Evolutionary conservation across 2,113 vertebrate genomes (phyloP).

Genomic region (Pygoscelis adeliae): DNA sequence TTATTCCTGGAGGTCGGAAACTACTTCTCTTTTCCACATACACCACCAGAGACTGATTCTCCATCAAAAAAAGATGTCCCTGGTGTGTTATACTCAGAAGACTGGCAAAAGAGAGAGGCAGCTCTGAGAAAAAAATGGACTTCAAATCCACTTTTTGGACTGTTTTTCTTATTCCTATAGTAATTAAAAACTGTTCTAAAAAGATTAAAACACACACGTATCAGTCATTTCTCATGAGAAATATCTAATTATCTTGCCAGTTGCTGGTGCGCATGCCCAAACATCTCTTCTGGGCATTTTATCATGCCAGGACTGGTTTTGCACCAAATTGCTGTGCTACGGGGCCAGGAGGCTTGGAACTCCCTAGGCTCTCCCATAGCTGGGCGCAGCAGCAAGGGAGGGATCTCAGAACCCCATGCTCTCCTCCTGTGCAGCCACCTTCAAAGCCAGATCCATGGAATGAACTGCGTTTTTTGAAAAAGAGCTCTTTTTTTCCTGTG

Average conservation of each 20-base stretch:
- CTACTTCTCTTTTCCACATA: background rate
- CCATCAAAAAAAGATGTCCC: background rate
- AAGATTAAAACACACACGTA: background rate
- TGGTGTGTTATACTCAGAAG: background rate
- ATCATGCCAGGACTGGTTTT: background rate
- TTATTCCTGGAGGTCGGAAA: background rate
- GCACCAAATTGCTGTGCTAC: background rate
- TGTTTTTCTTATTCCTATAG: background rate
- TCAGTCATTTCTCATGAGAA: background rate
- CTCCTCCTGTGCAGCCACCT: background rate
- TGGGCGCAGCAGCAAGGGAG: background rate
- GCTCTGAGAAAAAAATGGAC: background rate
- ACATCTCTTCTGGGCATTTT: background rate
- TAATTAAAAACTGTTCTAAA: background rate
- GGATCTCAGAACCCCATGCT: rapidly evolving
- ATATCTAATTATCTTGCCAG: background rate
- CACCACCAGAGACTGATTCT: background rate
- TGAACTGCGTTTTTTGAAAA: background rate
- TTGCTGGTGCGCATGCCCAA: background rate
- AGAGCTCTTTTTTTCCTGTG: rapidly evolving
- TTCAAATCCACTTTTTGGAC: background rate
- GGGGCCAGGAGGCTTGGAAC: background rate
- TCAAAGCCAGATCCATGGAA: background rate
- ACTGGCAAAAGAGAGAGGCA: background rate
- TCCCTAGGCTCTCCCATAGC: background rate